Evolutionary conservation across 2,797 vertebrate genomes (phyloP), one percentile per base, ranked within the genome.

Genomic region (Enteromius paludinosus): DNA sequence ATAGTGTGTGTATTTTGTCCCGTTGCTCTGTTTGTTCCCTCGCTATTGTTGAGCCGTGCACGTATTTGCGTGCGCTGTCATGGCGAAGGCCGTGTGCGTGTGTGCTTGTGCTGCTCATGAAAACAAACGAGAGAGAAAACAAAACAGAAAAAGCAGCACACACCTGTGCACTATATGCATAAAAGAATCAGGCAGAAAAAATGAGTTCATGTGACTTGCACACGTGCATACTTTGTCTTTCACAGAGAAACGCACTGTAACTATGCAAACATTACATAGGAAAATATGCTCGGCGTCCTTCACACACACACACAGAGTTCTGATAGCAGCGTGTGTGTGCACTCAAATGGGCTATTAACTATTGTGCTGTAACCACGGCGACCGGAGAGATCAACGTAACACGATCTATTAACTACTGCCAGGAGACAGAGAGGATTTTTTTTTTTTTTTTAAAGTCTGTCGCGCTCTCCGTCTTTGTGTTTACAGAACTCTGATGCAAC

Each of bases 371-470:
- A 68, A 59, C 81, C 73, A 77, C 49, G 73, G 70, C 28, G 49
- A 69, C 64, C 23, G n/a, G 28, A 80, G 75, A 64, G 54, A 30
- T 62, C 61, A 68, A 25, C 61, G 10, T 62, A 35, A 66, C 35
- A 41, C 25, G 69, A 69, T 79, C 78, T 71, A 71, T 80, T 71
- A 80, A 59, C 54, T 52, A 49, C 77, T 59, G 78, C 41, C 77
- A 62, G 33, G 59, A 23, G 23, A 61, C 71, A 23, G 49, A 66
- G 33, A 45, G 66, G 66, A n/a, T n/a, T n/a, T n/a, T n/a, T n/a
- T n/a, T n/a, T n/a, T n/a, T n/a, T n/a, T n/a, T n/a, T n/a, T n/a
- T n/a, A n/a, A n/a, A n/a, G n/a, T 61, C 54, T 74, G 52, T 38
- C 72, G 33, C n/a, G 17, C 33, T 18, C 71, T n/a, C 4, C 4